These are phyloP conservation scores for Euproctis similis DNA, from an alignment of 2,888 invertebrate species.

Conservation along the genomic window DNA sequence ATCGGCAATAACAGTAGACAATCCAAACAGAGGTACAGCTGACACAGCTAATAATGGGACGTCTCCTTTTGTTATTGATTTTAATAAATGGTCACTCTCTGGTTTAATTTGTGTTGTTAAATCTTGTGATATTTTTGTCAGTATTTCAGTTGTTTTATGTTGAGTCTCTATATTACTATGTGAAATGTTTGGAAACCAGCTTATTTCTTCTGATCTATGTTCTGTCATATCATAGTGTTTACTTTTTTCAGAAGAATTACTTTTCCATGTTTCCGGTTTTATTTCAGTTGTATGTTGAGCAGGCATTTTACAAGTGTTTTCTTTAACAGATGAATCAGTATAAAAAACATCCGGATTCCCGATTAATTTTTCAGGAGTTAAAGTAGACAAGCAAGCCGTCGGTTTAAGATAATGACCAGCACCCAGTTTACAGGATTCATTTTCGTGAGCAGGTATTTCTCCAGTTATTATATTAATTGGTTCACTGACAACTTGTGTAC, in stretches of 20 bases:
- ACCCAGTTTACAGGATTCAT: neutral
- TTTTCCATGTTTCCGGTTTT: neutral
- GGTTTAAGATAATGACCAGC: neutral
- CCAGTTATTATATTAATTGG: neutral
- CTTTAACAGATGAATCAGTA: neutral
- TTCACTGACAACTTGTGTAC: neutral
- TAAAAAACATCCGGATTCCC: neutral
- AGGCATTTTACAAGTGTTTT: neutral
- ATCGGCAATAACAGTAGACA: constrained; percentile 33
- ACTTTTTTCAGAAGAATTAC: constrained; percentile 1
- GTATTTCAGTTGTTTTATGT: constrained; percentile 1
- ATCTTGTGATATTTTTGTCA: neutral
- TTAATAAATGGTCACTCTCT: constrained; percentile 16
- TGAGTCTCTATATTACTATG: constrained; percentile 1
- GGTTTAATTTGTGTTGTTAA: neutral
- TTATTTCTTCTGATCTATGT: constrained; percentile 4
- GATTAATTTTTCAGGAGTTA: neutral
- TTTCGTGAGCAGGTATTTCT: neutral
- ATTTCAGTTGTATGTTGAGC: constrained; percentile 1
- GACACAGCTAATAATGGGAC: constrained; percentile 30
- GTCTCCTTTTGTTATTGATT: constrained; percentile 23
- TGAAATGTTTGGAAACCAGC: constrained; percentile 4
- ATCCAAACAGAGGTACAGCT: constrained; percentile 34
- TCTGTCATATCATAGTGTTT: constrained; percentile 4
- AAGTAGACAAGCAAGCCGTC: neutral